These are phyloP conservation scores for Grammomys dolichurus DNA, from an alignment of 2,113 vertebrate genomes.

Conservation along the genomic window DNA sequence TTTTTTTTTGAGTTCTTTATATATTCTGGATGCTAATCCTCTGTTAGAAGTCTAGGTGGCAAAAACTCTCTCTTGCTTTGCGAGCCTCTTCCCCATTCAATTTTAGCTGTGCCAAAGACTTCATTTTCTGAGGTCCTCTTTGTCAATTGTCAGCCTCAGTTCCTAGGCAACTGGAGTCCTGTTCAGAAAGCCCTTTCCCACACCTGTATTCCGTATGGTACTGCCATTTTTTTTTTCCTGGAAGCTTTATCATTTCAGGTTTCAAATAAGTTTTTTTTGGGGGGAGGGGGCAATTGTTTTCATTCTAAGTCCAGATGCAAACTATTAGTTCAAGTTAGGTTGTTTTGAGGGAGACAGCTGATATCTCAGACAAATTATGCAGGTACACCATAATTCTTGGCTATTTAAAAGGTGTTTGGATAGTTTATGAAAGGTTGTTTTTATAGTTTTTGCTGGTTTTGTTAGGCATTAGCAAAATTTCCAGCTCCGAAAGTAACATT, in stretches of 20 bases:
- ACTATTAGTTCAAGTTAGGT: not conserved
- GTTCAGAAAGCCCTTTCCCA: not conserved
- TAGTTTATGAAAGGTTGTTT: not conserved
- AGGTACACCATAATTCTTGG: not conserved
- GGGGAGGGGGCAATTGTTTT: not conserved
- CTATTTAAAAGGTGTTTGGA: conserved; percentile 57
- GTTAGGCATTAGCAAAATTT: conserved; percentile 20
- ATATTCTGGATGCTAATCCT: not conserved
- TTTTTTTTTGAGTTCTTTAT: not conserved
- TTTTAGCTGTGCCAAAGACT: not conserved
- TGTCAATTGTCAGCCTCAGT: not conserved
- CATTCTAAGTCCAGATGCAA: not conserved
- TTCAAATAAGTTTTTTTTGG: not conserved
- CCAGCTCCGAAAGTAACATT: conserved; percentile 13
- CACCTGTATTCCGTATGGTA: not conserved
- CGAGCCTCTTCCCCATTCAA: not conserved
- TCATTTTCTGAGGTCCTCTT: not conserved
- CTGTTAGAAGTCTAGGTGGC: not conserved
- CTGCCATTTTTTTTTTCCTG: not conserved
- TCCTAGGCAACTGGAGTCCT: not conserved
- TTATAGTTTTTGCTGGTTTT: conserved; percentile 28
- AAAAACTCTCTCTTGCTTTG: not conserved
- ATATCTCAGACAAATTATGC: conserved; percentile 27
- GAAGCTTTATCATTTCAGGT: not conserved
- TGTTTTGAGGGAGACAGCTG: not conserved